Percentiles rank a stretch among this genome's conserved stretches.
These are phyloP conservation scores for Raphicerus campestris DNA, from an alignment of 2,113 vertebrate genomes.

Conservation along the genomic window DNA sequence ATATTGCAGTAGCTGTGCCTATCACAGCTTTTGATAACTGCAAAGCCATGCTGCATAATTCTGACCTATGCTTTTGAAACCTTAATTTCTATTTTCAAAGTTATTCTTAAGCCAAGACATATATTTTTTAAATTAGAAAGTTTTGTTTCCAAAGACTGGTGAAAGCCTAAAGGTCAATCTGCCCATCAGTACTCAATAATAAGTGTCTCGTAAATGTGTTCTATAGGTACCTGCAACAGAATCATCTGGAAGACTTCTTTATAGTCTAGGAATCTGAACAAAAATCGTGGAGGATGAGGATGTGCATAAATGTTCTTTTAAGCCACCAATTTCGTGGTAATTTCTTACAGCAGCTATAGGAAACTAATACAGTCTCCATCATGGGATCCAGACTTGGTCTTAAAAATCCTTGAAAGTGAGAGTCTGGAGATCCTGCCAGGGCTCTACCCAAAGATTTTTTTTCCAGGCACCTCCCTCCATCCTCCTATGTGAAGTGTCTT, in stretches of 20 bases:
- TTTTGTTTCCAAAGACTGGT: neutral
- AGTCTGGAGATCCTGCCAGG: neutral
- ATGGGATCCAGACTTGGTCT: neutral
- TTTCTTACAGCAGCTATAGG: neutral
- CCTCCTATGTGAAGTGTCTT: neutral
- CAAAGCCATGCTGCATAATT: neutral
- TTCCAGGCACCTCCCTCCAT: neutral
- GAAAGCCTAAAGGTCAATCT: neutral
- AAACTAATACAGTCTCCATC: neutral
- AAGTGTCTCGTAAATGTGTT: neutral
- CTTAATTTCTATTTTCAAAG: conserved; percentile 15
- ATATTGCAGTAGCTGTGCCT: neutral
- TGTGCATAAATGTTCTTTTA: neutral
- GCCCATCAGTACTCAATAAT: neutral
- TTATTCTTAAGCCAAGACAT: neutral
- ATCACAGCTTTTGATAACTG: neutral
- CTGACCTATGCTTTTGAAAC: neutral
- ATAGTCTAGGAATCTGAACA: neutral
- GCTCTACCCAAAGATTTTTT: neutral
- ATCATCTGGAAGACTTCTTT: neutral
- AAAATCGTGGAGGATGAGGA: neutral
- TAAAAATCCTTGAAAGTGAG: neutral
- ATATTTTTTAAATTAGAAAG: neutral
- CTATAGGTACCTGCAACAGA: neutral
- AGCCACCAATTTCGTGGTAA: neutral